Evolutionary conservation across 2,113 vertebrate species (phyloP).

Genomic region (Gnathonemus longibarbis): DNA sequence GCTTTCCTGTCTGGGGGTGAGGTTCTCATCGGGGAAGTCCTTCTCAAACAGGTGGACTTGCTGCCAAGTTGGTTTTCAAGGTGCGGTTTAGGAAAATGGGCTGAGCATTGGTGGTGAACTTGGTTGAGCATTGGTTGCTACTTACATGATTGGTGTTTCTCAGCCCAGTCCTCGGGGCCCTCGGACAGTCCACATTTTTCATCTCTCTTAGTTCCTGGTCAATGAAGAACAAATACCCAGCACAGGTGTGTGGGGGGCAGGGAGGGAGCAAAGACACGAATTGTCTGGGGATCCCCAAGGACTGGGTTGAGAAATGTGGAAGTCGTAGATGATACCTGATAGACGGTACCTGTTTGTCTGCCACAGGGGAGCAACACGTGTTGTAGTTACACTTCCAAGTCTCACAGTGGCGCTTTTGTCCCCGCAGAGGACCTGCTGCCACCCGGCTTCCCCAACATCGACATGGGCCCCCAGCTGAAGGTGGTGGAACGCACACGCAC

Average conservation of each 20-base stretch:
- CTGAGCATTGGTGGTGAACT: background rate
- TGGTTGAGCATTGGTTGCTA: no score
- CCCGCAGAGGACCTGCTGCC: slow-evolving; percentile 87
- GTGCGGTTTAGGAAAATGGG: background rate
- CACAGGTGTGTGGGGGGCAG: background rate
- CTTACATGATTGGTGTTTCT: background rate
- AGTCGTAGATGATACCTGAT: background rate
- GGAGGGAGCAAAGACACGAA: background rate
- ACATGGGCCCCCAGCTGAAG: slow-evolving; percentile 98
- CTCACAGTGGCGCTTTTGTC: background rate
- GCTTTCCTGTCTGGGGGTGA: background rate
- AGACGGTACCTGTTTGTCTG: background rate
- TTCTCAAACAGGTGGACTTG: background rate
- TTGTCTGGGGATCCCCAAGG: background rate
- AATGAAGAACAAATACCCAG: background rate
- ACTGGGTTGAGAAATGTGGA: background rate
- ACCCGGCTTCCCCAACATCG: slow-evolving; percentile 88
- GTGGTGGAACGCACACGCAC: slow-evolving; percentile 91
- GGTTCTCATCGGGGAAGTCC: background rate
- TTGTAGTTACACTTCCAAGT: background rate
- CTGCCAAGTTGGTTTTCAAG: background rate
- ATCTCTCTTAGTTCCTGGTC: background rate
- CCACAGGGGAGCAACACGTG: background rate
- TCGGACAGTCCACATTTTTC: background rate
- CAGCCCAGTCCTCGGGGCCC: background rate